Base-by-base conservation (phyloP, 1,140 invertebrate species). In the Tetramorium parvispinum region DNA sequence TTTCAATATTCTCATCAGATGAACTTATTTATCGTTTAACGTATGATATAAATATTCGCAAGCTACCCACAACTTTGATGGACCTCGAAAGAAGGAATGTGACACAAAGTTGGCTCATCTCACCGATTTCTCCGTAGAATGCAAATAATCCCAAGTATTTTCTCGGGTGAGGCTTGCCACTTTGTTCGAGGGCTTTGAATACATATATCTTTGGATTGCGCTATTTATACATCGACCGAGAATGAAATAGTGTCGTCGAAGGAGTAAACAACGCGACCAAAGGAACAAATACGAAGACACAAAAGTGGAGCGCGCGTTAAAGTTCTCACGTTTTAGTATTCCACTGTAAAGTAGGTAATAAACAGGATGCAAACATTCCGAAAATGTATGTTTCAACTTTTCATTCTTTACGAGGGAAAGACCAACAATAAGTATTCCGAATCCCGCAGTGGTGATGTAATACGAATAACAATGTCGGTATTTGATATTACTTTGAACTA, bases 181-280 rank as follows among this genome's bases (percentile, higher is more conserved):
- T 83, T 59, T 73, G 53, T 83, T 83, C 40, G 79, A 49, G 13
- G 16, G 24, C 55, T 83, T 73, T 49, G 79, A 75, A 59, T 75
- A n/a, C n/a, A 27, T 75, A 75, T 61, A 83, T 59, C 40, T 57
- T n/a, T 18, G 79, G 68, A 46, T 83, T 59, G 68, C 40, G 40
- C 68, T 83, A 82, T 82, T 82, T 82, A 83, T 75, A 83, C 51
- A 83, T 82, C 18, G 66, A 73, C 68, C 37, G 43, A 59, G 68
- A 37, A 83, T 59, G 53, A 83, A 83, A 83, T 75, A 59, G 24
- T 51, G 63, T 40, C 24, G 66, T 71, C 68, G 66, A 71, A 59
- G 68, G 32, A 75, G 68, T 59, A 75, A 83, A 75, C 68, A 83
- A 55, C 65, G 49, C 37, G 81, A 61, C 37, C 53, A 32, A 82